phyloP scores from a whole-genome alignment of 2,888 invertebrate species.

The Diaperis boleti region DNA sequence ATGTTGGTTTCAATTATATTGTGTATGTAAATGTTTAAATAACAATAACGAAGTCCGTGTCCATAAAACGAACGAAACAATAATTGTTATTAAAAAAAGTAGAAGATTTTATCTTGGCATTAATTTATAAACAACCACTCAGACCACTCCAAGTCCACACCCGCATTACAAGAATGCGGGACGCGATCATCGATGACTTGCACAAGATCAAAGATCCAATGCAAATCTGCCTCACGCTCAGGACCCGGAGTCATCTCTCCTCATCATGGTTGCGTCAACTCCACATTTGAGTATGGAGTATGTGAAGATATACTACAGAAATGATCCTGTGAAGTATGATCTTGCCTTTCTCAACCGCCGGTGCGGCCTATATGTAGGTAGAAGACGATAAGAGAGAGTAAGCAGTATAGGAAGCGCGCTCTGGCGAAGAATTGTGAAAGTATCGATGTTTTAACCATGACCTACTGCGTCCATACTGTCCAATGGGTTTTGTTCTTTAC shows the following conservation, averaged over 20 bases:
- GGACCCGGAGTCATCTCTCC: slow-evolving; percentile 69
- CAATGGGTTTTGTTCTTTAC: too few species aligned
- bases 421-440: background rate
- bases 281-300: slow-evolving; percentile 67
- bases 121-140: slow-evolving; percentile 7
- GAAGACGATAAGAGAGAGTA: background rate
- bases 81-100: too few species aligned
- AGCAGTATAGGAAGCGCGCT: background rate
- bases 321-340: slow-evolving; percentile 17
- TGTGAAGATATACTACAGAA: slow-evolving; percentile 14
- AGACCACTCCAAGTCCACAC: slow-evolving; percentile 4
- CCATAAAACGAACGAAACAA: too few species aligned
- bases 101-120: background rate
- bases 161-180: background rate
- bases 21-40: too few species aligned
- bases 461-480: too few species aligned
- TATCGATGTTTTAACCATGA: too few species aligned
- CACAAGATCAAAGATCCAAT: slow-evolving; percentile 42
- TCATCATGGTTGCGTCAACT: slow-evolving; percentile 72
- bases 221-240: slow-evolving; percentile 67
- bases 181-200: slow-evolving; percentile 61
- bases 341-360: background rate
- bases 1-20: too few species aligned
- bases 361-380: background rate
- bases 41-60: too few species aligned